Conservation (phyloP, 2,113 vertebrate species). For the Archilochus colubris region DNA sequence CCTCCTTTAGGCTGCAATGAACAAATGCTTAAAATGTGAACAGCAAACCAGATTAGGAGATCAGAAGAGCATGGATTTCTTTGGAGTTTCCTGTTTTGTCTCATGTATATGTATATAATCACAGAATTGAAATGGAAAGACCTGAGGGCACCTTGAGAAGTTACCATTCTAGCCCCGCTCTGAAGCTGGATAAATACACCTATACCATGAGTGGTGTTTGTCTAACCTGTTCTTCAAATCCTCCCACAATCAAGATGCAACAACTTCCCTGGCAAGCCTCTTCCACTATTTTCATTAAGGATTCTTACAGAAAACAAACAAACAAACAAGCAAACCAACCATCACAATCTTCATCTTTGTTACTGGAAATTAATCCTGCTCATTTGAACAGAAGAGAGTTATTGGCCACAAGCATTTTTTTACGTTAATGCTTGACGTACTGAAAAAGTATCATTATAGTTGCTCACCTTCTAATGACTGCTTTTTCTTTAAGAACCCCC, state of each 20-base stretch:
- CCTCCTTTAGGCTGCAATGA: not conserved
- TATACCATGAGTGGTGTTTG: not conserved
- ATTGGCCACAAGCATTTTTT: not conserved
- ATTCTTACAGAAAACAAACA: not conserved
- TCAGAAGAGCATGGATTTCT: not conserved
- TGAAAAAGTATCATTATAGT: not conserved
- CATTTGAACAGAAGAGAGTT: fast-evolving
- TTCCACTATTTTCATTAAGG: not conserved
- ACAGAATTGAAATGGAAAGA: not conserved
- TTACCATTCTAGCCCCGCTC: not conserved
- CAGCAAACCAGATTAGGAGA: not conserved
- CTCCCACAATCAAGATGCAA: not conserved
- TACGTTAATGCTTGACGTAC: not conserved
- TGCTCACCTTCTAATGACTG: not conserved
- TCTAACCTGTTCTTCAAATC: conserved; percentile 51
- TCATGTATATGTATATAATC: not conserved
- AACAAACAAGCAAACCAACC: not conserved
- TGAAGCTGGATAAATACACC: not conserved
- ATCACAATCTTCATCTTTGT: not conserved
- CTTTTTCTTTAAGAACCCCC: not conserved
- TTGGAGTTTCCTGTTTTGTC: not conserved
- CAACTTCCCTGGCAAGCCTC: not conserved
- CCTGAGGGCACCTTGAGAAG: not conserved
- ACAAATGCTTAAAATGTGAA: not conserved
- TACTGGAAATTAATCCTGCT: not conserved